phyloP scores from a whole-genome alignment of 1,140 invertebrate species.

The Achroia grisella region DNA sequence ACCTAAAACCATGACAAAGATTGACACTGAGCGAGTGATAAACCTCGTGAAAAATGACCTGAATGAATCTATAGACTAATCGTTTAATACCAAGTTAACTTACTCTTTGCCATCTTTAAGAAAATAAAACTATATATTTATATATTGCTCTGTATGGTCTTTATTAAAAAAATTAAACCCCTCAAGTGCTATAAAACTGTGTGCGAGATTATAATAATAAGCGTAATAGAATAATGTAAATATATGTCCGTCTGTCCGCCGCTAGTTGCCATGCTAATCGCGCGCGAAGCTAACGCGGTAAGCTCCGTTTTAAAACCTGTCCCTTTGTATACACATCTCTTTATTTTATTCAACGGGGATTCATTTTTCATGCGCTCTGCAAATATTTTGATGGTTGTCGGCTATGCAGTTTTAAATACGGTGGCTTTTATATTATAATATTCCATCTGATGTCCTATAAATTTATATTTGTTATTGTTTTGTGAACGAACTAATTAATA shows the following conservation, averaged over 20 bases:
- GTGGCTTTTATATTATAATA: constrained; percentile 17
- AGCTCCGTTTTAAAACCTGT: constrained; percentile 46
- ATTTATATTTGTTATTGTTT: constrained; percentile 1
- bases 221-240: constrained; percentile 67
- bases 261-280: constrained; percentile 54
- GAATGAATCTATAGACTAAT: too few relatives aligned
- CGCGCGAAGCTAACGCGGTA: constrained; percentile 32
- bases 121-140: too few relatives aligned
- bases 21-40: too few relatives aligned
- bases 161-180: too few relatives aligned
- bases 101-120: too few relatives aligned
- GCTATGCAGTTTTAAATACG: constrained; percentile 19
- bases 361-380: constrained; percentile 53
- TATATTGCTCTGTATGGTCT: too few relatives aligned
- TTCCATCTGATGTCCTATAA: constrained; percentile 17
- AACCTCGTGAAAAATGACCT: too few relatives aligned
- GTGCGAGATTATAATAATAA: constrained; percentile 54
- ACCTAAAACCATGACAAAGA: too few relatives aligned
- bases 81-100: too few relatives aligned
- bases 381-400: constrained; percentile 62
- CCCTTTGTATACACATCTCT: constrained; percentile 33
- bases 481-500: not conserved
- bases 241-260: constrained; percentile 32
- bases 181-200: too few relatives aligned
- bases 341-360: constrained; percentile 36